Evolutionary conservation across 1,140 invertebrate species (phyloP).

Genomic region (Pseudomyrmex cubaensis): DNA sequence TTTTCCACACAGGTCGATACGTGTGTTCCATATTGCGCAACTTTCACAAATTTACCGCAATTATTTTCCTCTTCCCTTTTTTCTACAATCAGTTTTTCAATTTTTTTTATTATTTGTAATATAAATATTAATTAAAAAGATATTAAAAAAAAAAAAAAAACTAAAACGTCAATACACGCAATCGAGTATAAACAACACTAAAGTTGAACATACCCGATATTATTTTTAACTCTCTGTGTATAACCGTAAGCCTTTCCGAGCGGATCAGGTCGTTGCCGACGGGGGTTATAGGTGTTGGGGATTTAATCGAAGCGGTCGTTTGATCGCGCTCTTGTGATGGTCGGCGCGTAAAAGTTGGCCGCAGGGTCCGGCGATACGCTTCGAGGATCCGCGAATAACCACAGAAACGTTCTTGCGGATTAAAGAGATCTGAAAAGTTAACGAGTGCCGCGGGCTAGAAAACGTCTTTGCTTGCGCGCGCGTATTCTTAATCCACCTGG

Average conservation of each 20-base stretch:
- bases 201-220: not conserved
- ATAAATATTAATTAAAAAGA: not conserved
- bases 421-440: conserved; percentile 36
- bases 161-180: not conserved
- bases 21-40: no score
- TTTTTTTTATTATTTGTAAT: not conserved
- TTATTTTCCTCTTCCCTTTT: not conserved
- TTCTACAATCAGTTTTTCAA: not conserved
- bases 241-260: not conserved
- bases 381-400: conserved; percentile 44
- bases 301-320: conserved; percentile 44
- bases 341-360: conserved; percentile 37
- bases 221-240: conserved; percentile 25
- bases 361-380: not conserved
- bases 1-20: no score
- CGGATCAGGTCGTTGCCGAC: not conserved
- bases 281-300: not conserved
- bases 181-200: conserved; percentile 9
- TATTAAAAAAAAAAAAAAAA: conserved; percentile 17
- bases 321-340: conserved; percentile 6
- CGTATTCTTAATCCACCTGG: conserved; percentile 53
- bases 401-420: not conserved
- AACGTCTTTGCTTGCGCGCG: conserved; percentile 8
- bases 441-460: conserved; percentile 21
- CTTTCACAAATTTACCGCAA: no score